phyloP scores from a whole-genome alignment of 2,797 vertebrate genomes.

The Notoglanidium macrostoma region DNA sequence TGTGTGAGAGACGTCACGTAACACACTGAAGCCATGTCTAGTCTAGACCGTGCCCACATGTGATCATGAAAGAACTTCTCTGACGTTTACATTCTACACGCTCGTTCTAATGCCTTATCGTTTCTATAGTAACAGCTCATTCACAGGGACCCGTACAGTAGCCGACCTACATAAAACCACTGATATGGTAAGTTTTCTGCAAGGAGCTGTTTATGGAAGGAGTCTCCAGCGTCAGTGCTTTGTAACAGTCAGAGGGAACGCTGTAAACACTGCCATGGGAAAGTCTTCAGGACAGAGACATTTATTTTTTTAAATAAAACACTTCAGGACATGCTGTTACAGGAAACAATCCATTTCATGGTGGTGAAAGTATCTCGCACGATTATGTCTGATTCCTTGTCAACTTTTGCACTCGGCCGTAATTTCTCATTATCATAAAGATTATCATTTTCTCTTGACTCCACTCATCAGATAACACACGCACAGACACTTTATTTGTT shows the following conservation, averaged over 20 bases:
- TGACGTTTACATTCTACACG: background rate
- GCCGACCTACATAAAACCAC: no score
- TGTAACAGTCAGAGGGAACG: background rate
- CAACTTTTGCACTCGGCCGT: background rate
- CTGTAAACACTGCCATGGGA: background rate
- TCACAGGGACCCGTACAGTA: no score
- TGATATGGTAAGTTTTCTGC: no score
- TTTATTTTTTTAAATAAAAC: background rate
- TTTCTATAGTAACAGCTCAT: no score
- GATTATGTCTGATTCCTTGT: background rate
- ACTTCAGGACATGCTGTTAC: background rate
- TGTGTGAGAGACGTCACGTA: background rate
- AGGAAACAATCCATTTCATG: background rate
- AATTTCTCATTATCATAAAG: background rate
- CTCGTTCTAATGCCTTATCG: no score
- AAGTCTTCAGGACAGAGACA: background rate
- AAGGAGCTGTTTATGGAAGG: background rate
- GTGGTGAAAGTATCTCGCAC: background rate
- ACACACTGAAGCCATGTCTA: background rate
- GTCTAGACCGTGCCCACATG: background rate
- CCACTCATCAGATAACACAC: background rate
- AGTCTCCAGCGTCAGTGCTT: background rate
- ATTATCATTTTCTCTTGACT: background rate
- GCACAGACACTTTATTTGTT: constrained; percentile 18
- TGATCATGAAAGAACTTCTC: background rate